Percentiles rank a stretch among this genome's conserved stretches.
Conservation (phyloP, 2,797 vertebrate species). For the Lepus oiostolus region DNA sequence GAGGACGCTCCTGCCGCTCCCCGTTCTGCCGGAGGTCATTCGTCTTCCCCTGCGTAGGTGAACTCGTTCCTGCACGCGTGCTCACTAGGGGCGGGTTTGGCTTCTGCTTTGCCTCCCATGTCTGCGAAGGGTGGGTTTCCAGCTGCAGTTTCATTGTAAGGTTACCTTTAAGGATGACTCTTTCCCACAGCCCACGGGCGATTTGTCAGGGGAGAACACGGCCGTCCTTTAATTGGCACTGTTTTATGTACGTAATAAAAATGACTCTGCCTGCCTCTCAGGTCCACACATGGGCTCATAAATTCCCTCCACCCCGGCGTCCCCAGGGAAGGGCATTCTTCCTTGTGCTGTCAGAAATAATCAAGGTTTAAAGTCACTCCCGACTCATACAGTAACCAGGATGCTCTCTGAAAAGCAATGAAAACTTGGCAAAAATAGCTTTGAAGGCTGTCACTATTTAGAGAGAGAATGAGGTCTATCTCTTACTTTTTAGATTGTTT, state of each 20-base stretch:
- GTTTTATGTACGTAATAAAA: constrained; percentile 85
- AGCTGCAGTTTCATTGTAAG: neutral
- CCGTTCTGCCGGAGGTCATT: neutral
- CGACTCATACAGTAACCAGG: neutral
- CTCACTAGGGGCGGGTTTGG: neutral
- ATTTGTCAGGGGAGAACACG: constrained; percentile 76
- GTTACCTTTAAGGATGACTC: constrained; percentile 10
- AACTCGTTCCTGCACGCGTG: neutral
- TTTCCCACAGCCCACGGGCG: constrained; percentile 33
- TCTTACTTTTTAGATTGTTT: neutral
- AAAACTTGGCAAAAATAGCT: constrained; percentile 43
- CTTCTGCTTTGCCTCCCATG: neutral
- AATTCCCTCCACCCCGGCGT: constrained; percentile 75
- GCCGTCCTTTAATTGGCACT: constrained; percentile 80
- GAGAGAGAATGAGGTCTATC: neutral
- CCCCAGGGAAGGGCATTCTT: constrained; percentile 81
- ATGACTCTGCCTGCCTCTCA: constrained; percentile 83
- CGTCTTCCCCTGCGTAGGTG: neutral
- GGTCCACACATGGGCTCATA: constrained; percentile 77
- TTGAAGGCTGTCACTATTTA: neutral
- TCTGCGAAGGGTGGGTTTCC: neutral
- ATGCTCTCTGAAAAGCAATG: neutral
- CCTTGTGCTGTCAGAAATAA: constrained; percentile 71
- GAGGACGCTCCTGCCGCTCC: neutral
- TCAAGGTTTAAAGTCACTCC: constrained; percentile 79